Evolutionary conservation across 2,797 vertebrate species (phyloP).

Genomic region (Semaprochilodus insignis): DNA sequence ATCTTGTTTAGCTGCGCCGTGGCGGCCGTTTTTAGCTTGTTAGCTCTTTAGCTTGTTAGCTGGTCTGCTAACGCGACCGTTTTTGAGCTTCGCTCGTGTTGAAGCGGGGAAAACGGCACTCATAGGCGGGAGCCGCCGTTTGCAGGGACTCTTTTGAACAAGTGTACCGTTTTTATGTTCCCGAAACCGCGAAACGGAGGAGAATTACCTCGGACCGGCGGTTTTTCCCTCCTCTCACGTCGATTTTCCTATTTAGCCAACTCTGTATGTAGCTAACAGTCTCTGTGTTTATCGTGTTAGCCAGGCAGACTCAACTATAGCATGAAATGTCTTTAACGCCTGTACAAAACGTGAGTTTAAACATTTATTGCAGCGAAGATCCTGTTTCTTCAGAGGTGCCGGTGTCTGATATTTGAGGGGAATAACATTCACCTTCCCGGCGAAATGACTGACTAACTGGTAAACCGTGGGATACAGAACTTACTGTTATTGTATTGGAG

Average conservation of each 20-base stretch:
- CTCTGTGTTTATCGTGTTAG: slow-evolving; percentile 69
- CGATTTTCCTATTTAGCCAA: background rate
- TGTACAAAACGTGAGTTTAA: too few species aligned
- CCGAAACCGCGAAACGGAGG: too few species aligned
- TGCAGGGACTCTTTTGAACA: background rate
- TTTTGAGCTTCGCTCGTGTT: background rate
- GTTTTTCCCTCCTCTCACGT: too few species aligned
- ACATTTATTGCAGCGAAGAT: too few species aligned
- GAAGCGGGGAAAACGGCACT: background rate
- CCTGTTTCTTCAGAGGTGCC: background rate
- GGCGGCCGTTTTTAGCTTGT: slow-evolving; percentile 7
- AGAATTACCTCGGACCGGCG: too few species aligned
- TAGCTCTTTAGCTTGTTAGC: background rate
- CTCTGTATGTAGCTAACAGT: slow-evolving; percentile 64
- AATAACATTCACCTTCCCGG: background rate
- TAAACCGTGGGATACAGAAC: background rate
- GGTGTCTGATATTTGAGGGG: too few species aligned
- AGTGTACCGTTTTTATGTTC: too few species aligned
- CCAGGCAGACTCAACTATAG: background rate
- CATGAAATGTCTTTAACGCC: too few species aligned
- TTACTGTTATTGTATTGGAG: slow-evolving; percentile 5
- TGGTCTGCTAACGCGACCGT: background rate
- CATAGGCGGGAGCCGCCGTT: background rate
- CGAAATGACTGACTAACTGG: background rate
- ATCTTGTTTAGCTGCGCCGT: too few species aligned